Percentiles rank a stretch among this genome's conserved stretches.
These are phyloP conservation scores for Microtus montanus DNA, from an alignment of 2,113 vertebrate genomes.

Conservation along the genomic window DNA sequence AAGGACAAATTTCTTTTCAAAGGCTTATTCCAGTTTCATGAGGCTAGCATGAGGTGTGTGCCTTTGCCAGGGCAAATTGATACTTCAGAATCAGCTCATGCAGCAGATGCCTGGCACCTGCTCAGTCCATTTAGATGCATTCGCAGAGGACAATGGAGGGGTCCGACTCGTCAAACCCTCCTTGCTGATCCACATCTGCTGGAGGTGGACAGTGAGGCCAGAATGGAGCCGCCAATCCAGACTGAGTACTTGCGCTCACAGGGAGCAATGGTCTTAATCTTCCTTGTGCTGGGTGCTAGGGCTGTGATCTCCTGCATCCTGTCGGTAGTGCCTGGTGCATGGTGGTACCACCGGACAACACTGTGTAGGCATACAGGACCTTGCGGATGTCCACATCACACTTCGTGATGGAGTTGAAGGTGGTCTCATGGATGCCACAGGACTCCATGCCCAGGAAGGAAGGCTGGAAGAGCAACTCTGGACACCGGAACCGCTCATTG, in stretches of 20 bases:
- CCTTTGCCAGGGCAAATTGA: conserved; percentile 83
- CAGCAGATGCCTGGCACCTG: conserved; percentile 75
- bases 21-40: conserved; percentile 89
- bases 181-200: conserved; percentile 90
- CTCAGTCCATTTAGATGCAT: conserved; percentile 88
- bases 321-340: too few species aligned
- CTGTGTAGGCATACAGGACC: too few species aligned
- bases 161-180: conserved; percentile 87
- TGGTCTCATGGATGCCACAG: too few species aligned
- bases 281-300: too few species aligned
- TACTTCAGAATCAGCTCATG: conserved; percentile 74
- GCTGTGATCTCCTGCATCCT: too few species aligned
- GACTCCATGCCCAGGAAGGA: too few species aligned
- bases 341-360: too few species aligned
- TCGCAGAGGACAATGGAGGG: conserved; percentile 91
- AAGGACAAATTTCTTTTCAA: conserved; percentile 83
- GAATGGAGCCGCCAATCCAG: conserved; percentile 90
- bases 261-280: conserved; percentile 73
- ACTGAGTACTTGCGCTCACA: conserved; percentile 89
- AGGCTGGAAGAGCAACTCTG: too few species aligned
- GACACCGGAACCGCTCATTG: too few species aligned
- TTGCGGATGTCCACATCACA: too few species aligned
- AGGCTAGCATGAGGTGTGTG: conserved; percentile 87
- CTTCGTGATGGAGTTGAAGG: too few species aligned
- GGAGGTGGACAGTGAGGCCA: conserved; percentile 89